Evolutionary conservation across 2,113 vertebrate genomes (phyloP), one percentile per base, ranked within the genome.

Genomic region (Leucopsar rothschildi): DNA sequence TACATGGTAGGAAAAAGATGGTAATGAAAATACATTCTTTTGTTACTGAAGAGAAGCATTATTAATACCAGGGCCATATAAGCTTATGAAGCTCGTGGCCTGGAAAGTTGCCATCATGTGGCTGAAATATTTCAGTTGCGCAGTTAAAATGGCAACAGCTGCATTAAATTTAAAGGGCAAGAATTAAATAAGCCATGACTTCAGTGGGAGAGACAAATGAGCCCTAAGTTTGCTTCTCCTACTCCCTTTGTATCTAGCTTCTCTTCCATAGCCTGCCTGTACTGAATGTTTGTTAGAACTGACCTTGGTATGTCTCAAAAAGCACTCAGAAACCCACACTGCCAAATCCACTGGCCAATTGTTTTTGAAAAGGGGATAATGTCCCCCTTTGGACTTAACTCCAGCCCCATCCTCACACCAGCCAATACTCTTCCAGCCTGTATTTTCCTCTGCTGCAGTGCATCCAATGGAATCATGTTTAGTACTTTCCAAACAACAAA

Each of bases 401-500:
- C 84, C 50, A 95, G 93, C 82, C 66, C 95, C 66, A 88, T 80
- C 78, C 45, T 94, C 64, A 70, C n/a, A 91, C 21, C 66, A 91
- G 87, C 79, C 70, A 91, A 83, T 16, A 82, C 52, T 23, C 19
- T 92, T 55, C 72, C 77, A 94, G 92, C 5, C 68, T 76, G 31
- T 90, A 72, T 86, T 93, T 92, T 96, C 63, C 76, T 93, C 75
- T 92, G 68, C 60, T 72, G 70, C 88, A 88, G 76, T 15, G 65
- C 73, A 91, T 86, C 86, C 84, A 69, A 72, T 53, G 28, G 82
- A 90, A 88, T 64, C 52, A 88, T 81, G 61, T 77, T 94, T 57
- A 93, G 89, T 72, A 85, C 91, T 95, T 94, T 94, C 90, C 96
- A 97, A 91, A 97, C 92, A 96, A 93, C 90, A 95, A 93, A 95